These are phyloP conservation scores for Pangasianodon hypophthalmus DNA, from an alignment of 2,113 vertebrate species.

Conservation along the genomic window DNA sequence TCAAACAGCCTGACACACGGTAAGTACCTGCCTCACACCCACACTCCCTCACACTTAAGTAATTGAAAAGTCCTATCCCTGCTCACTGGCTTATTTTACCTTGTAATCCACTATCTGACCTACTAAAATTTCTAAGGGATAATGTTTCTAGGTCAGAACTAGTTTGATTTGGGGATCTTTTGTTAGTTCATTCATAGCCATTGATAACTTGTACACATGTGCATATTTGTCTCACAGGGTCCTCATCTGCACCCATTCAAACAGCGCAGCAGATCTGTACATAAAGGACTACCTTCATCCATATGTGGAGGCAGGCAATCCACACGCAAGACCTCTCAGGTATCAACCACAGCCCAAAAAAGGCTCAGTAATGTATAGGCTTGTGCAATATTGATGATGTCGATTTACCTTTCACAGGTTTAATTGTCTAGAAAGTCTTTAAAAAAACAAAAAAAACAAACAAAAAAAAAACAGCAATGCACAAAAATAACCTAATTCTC, in stretches of 20 bases:
- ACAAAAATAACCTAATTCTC: background rate
- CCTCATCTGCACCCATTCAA: constrained; percentile 99
- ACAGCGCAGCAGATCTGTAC: constrained; percentile 99
- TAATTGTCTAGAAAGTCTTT: background rate
- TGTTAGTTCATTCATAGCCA: background rate
- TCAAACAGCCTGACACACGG: constrained; percentile 92
- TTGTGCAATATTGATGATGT: background rate
- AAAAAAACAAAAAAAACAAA: background rate
- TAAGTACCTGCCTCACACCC: constrained; percentile 56
- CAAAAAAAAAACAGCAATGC: background rate
- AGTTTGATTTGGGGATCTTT: background rate
- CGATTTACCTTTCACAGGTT: background rate
- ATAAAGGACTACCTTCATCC: constrained; percentile 99
- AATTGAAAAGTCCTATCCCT: background rate
- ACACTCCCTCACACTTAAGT: background rate
- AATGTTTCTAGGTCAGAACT: background rate
- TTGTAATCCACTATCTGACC: background rate
- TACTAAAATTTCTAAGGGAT: background rate
- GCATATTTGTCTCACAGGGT: constrained; percentile 79
- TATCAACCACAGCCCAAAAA: constrained; percentile 61
- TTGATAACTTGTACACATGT: background rate
- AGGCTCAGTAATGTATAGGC: background rate
- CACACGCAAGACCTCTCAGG: constrained; percentile 99
- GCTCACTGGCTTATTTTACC: background rate
- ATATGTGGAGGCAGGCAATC: constrained; percentile 98